These are phyloP conservation scores for Proteles cristata DNA, from an alignment of 2,113 vertebrate species.

Conservation along the genomic window DNA sequence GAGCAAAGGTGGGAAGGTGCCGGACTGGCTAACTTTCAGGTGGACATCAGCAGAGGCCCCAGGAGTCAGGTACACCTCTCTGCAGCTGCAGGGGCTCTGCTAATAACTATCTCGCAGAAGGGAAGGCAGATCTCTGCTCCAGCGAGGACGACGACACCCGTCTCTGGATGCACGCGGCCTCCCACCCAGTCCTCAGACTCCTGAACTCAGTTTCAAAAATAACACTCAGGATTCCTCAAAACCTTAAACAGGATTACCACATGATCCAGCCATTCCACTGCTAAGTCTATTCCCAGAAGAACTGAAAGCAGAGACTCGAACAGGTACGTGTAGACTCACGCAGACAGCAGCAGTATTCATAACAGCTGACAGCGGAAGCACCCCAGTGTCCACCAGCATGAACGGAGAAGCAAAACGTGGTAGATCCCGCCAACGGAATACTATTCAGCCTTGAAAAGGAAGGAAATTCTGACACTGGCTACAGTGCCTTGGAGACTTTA, in stretches of 20 bases:
- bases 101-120: background rate
- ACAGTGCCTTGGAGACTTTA: background rate
- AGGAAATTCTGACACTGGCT: no score
- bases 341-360: background rate
- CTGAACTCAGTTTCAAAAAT: background rate
- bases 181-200: background rate
- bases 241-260: background rate
- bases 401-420: background rate
- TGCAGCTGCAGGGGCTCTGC: background rate
- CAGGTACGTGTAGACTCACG: no score
- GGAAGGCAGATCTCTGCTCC: background rate
- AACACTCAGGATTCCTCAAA: background rate
- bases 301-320: background rate
- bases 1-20: no score
- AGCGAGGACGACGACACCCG: no score
- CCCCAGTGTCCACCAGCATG: background rate
- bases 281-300: background rate
- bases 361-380: background rate
- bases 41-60: no score
- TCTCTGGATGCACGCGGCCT: background rate
- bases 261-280: background rate
- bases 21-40: no score
- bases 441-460: background rate
- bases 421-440: background rate
- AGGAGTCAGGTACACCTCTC: no score